phyloP scores from a whole-genome alignment of 1,140 invertebrate genomes.

The Drosophila bocqueti region DNA sequence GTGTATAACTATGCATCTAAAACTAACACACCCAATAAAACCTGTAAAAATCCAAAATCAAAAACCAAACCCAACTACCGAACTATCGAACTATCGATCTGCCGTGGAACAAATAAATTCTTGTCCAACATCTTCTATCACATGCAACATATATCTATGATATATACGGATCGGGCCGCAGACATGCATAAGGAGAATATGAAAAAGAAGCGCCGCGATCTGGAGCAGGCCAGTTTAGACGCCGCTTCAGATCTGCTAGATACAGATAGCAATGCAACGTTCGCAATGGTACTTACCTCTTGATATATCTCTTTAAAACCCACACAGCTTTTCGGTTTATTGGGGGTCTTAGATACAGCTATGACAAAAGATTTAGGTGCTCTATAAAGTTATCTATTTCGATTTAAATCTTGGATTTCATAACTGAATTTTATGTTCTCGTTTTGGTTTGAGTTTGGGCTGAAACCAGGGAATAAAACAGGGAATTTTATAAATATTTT shows the following conservation, averaged over 20 bases:
- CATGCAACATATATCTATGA: constrained; percentile 70
- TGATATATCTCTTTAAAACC: constrained; percentile 55
- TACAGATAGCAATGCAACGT: constrained; percentile 92
- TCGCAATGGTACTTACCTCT: constrained; percentile 91
- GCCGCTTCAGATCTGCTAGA: constrained; percentile 92
- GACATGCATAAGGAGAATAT: constrained; percentile 93
- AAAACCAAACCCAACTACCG: constrained; percentile 16
- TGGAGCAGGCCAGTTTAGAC: constrained; percentile 94
- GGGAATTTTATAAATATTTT: background rate
- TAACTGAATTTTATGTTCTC: background rate
- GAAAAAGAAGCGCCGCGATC: constrained; percentile 94
- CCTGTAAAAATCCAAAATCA: constrained; percentile 58
- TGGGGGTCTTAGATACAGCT: constrained; percentile 19
- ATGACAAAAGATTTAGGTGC: background rate
- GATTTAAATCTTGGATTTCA: background rate
- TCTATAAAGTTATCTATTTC: background rate
- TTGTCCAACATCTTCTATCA: constrained; percentile 83
- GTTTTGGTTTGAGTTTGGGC: background rate
- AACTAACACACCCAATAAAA: constrained; percentile 47
- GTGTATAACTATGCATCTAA: constrained; percentile 70
- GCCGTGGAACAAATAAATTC: constrained; percentile 85
- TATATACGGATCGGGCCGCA: constrained; percentile 85
- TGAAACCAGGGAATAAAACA: background rate
- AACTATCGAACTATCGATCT: constrained; percentile 20
- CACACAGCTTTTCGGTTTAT: constrained; percentile 34